A percentile compares a stretch with the other conserved stretches of the same genome.
Evolutionary conservation across 92 coral and sea anemone species (phyloP).

Genomic region (Umimayanthus chanpuru): DNA sequence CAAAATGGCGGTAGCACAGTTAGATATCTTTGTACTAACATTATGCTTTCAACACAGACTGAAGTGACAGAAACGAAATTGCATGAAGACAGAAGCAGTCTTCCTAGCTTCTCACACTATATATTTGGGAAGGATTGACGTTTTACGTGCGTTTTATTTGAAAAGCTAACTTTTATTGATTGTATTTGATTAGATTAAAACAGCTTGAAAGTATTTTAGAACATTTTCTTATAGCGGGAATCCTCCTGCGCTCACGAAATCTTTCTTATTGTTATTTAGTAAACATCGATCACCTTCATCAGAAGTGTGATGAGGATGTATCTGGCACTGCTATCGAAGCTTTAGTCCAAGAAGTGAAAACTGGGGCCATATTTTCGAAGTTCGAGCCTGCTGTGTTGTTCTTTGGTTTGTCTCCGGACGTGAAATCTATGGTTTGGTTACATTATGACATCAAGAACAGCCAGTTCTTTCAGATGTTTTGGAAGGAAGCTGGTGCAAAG

Average conservation of each 20-base stretch:
- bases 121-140: too few relatives aligned
- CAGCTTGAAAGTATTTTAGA: not conserved
- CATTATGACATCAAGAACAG: slow-evolving; percentile 61
- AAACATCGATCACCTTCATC: slow-evolving; percentile 33
- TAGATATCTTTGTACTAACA: too few relatives aligned
- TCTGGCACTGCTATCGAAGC: slow-evolving; percentile 40
- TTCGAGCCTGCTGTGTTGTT: slow-evolving; percentile 40
- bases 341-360: slow-evolving; percentile 38
- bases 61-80: too few relatives aligned
- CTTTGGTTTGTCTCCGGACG: slow-evolving; percentile 61
- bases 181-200: too few relatives aligned
- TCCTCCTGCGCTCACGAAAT: not conserved
- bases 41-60: too few relatives aligned
- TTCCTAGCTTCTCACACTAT: too few relatives aligned
- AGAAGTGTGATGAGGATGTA: slow-evolving; percentile 34
- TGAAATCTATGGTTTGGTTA: slow-evolving; percentile 49
- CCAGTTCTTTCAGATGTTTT: slow-evolving; percentile 59
- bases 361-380: not conserved
- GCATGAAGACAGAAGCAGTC: too few relatives aligned
- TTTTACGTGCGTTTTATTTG: too few relatives aligned
- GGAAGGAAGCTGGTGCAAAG: slow-evolving; percentile 62
- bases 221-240: too few relatives aligned
- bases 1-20: too few relatives aligned
- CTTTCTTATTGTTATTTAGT: slow-evolving; percentile 34
- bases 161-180: too few relatives aligned